Percentiles rank a stretch among this genome's conserved stretches.
Evolutionary conservation across 2,797 vertebrate genomes (phyloP).

Genomic region (Myripristis jacobus): DNA sequence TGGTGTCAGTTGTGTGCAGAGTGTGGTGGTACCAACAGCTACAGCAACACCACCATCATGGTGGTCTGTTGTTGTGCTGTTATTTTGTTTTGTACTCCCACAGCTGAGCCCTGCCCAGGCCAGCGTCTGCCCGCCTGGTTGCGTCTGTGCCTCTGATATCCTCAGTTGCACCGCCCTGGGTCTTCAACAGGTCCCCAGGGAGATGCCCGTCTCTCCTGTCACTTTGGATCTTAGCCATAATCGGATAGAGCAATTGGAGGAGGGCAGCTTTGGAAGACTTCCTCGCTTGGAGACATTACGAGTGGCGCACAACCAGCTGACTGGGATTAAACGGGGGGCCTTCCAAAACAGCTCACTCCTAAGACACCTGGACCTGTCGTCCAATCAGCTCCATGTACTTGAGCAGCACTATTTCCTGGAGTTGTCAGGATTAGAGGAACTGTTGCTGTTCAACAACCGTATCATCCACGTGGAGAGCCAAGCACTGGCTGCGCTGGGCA

Average conservation of each 20-base stretch:
- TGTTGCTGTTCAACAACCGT: slow-evolving; percentile 92
- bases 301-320: slow-evolving; percentile 87
- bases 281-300: slow-evolving; percentile 83
- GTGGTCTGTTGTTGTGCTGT: slow-evolving; percentile 53
- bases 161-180: slow-evolving; percentile 87
- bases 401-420: slow-evolving; percentile 86
- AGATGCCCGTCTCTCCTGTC: slow-evolving; percentile 75
- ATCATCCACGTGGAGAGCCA: slow-evolving; percentile 84
- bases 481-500: slow-evolving; percentile 81
- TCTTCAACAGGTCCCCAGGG: slow-evolving; percentile 79
- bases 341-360: slow-evolving; percentile 87
- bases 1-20: slow-evolving; percentile 37
- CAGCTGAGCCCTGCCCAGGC: slow-evolving; percentile 10
- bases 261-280: slow-evolving; percentile 82
- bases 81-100: slow-evolving; percentile 65
- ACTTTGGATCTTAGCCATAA: slow-evolving; percentile 94
- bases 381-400: slow-evolving; percentile 84
- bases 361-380: slow-evolving; percentile 91
- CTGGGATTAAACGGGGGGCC: slow-evolving; percentile 70
- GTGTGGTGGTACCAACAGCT: slow-evolving; percentile 46
- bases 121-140: slow-evolving; percentile 75
- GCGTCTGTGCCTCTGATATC: slow-evolving; percentile 90
- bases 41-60: background rate
- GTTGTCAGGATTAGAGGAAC: slow-evolving; percentile 85
- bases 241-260: slow-evolving; percentile 77